Conservation (phyloP, 2,888 invertebrate genomes). For the Campopleginae sp. region DNA sequence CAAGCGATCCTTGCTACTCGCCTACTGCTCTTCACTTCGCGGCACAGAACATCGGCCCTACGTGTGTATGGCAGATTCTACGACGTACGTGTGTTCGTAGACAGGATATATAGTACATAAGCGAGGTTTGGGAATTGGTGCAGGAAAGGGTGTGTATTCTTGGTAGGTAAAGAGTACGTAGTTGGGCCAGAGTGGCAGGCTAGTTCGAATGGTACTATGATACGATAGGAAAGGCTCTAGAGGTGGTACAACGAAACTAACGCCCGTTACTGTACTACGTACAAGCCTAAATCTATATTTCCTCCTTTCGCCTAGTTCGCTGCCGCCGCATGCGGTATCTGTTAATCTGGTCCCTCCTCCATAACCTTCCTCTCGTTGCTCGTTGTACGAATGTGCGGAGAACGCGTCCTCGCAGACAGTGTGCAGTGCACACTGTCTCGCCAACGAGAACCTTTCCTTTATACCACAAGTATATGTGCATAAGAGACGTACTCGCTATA, state of each 20-base stretch:
- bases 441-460: slow-evolving; percentile 44
- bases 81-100: slow-evolving; percentile 19
- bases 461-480: slow-evolving; percentile 47
- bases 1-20: slow-evolving; percentile 11
- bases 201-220: slow-evolving; percentile 64
- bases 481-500: neutral
- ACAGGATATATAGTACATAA: slow-evolving; percentile 38
- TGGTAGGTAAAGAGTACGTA: slow-evolving; percentile 46
- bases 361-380: slow-evolving; percentile 50
- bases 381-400: slow-evolving; percentile 44
- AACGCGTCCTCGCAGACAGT: slow-evolving; percentile 68
- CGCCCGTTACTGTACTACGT: slow-evolving; percentile 48
- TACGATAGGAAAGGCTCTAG: slow-evolving; percentile 45
- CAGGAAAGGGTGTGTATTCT: slow-evolving; percentile 39
- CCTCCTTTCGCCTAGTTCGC: slow-evolving; percentile 70
- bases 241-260: slow-evolving; percentile 29
- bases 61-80: neutral
- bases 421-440: slow-evolving; percentile 68
- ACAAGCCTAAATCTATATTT: slow-evolving; percentile 83
- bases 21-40: slow-evolving; percentile 15
- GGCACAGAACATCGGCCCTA: neutral
- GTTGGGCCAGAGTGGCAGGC: slow-evolving; percentile 59
- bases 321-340: slow-evolving; percentile 80
- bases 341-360: slow-evolving; percentile 80
- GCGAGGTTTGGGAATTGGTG: slow-evolving; percentile 64